phyloP scores from a whole-genome alignment of 2,888 invertebrate species.

The Aproaerema taeniolella region DNA sequence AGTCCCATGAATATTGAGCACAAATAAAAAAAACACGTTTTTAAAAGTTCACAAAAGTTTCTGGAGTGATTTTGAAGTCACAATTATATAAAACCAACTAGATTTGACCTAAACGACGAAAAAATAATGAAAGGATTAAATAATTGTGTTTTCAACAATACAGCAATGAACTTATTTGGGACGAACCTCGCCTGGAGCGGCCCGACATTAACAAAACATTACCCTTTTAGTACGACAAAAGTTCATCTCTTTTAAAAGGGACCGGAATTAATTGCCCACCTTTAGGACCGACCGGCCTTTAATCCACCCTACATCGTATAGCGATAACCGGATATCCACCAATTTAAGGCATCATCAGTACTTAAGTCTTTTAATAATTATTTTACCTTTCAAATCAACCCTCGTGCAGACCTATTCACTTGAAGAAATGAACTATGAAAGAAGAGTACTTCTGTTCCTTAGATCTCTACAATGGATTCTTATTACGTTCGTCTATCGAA shows the following conservation, averaged over 20 bases:
- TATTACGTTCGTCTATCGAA: conserved; percentile 7
- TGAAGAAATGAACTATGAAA: no score
- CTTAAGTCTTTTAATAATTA: no score
- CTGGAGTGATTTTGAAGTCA: no score
- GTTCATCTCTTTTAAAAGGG: conserved; percentile 40
- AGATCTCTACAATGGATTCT: conserved; percentile 4
- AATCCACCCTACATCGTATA: conserved; percentile 19
- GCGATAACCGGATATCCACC: conserved; percentile 12
- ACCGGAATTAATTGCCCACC: conserved; percentile 36
- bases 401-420: no score
- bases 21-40: no score
- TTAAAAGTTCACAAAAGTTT: no score
- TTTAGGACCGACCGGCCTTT: conserved; percentile 22
- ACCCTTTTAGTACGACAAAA: conserved; percentile 33
- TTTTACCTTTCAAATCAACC: no score
- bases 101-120: neutral
- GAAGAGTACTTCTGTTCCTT: neutral
- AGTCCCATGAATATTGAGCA: no score
- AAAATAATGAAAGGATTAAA: conserved; percentile 22
- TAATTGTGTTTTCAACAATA: conserved; percentile 25
- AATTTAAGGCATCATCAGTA: no score
- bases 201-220: conserved; percentile 44
- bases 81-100: no score
- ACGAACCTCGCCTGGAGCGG: conserved; percentile 30
- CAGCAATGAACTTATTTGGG: conserved; percentile 28